These are phyloP conservation scores for Nephrocerus scutellatus DNA, from an alignment of 2,888 invertebrate genomes.

Conservation along the genomic window DNA sequence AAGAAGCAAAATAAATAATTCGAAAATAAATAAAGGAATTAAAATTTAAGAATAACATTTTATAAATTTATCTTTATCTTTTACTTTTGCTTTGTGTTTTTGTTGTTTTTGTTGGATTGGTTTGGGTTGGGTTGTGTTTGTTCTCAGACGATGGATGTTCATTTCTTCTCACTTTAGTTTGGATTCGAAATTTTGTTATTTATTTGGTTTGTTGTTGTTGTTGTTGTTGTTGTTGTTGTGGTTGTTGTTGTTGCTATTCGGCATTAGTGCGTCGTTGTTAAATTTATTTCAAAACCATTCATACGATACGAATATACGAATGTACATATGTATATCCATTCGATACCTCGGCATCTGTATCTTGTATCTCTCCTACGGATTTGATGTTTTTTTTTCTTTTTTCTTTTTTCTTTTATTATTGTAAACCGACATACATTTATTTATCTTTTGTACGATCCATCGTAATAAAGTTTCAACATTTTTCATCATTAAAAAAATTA, in stretches of 20 bases:
- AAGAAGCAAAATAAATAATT: no score
- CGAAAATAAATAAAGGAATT: no score
- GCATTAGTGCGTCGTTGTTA: background rate
- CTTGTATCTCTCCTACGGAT: background rate
- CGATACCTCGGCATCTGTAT: background rate
- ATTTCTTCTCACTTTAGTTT: conserved; percentile 1
- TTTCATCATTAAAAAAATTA: conserved; percentile 46
- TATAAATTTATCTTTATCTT: no score
- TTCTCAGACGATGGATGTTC: no score
- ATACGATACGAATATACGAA: no score
- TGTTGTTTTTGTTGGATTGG: no score
- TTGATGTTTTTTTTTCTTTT: background rate
- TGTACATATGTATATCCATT: no score
- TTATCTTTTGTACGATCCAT: conserved; percentile 37
- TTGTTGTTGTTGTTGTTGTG: background rate
- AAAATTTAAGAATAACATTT: no score
- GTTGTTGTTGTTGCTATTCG: background rate
- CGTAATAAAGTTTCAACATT: conserved; percentile 44
- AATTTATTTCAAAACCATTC: no score
- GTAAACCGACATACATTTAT: conserved; percentile 2
- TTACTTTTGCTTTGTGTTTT: no score
- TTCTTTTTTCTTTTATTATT: background rate
- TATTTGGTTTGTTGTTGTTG: conserved; percentile 1
- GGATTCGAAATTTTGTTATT: conserved; percentile 2
- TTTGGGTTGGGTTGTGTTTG: no score